Evolutionary conservation across 1,140 invertebrate species (phyloP).

Genomic region (Probaryconus sp.): DNA sequence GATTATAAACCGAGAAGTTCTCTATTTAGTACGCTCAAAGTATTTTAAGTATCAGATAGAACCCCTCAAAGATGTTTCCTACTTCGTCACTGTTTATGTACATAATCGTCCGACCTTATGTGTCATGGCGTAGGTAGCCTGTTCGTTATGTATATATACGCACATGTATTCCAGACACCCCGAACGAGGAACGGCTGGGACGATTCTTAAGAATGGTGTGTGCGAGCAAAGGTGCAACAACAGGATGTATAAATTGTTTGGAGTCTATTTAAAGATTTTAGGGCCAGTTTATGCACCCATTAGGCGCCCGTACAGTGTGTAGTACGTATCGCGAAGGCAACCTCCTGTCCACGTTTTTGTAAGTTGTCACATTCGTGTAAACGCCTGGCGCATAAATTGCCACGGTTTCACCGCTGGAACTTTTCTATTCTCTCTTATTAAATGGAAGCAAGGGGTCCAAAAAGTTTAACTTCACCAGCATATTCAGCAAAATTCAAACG

Average conservation of each 20-base stretch:
- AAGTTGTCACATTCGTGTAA: constrained; percentile 46
- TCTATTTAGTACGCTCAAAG: constrained; percentile 39
- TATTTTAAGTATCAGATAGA: constrained; percentile 52
- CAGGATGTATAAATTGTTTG: constrained; percentile 72
- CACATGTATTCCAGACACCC: constrained; percentile 60
- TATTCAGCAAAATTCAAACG: neutral
- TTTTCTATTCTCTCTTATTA: constrained; percentile 32
- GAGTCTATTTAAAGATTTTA: constrained; percentile 68
- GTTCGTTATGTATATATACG: constrained; percentile 43
- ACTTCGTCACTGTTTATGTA: constrained; percentile 53
- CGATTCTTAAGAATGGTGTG: constrained; percentile 51
- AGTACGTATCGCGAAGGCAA: constrained; percentile 39
- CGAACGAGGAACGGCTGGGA: constrained; percentile 44
- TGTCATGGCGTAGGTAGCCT: constrained; percentile 48
- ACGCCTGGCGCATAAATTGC: constrained; percentile 58
- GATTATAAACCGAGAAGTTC: constrained; percentile 37
- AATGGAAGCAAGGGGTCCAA: constrained; percentile 4
- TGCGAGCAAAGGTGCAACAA: constrained; percentile 65
- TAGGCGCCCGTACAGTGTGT: constrained; percentile 49
- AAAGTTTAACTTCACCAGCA: neutral
- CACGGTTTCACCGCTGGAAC: constrained; percentile 27
- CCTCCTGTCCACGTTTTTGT: constrained; percentile 51
- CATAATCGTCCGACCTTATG: constrained; percentile 51
- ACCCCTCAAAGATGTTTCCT: constrained; percentile 35
- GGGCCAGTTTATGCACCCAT: constrained; percentile 66